Conservation (phyloP, 2,113 vertebrate species). For the Carassius gibelio region DNA sequence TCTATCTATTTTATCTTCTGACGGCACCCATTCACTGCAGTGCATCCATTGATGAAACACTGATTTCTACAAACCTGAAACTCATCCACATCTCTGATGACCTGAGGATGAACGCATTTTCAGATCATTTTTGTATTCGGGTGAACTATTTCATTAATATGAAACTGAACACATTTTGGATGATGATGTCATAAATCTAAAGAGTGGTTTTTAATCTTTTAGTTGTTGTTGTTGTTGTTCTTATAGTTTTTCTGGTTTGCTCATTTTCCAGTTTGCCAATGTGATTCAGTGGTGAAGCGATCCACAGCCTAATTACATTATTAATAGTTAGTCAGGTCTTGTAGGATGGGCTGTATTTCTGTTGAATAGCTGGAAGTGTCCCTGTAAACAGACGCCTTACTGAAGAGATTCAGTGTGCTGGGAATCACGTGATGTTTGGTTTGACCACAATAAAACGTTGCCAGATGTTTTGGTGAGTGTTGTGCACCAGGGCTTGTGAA, state of each 20-base stretch:
- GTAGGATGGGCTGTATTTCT: slow-evolving; percentile 2
- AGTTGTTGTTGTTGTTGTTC: too few species aligned
- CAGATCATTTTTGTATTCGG: too few species aligned
- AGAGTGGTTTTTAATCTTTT: too few species aligned
- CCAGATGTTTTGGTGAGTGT: neutral
- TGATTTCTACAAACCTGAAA: too few species aligned
- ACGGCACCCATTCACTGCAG: too few species aligned
- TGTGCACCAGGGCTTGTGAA: neutral
- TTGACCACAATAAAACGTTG: neutral
- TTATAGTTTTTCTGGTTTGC: too few species aligned
- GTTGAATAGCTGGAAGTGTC: slow-evolving; percentile 50
- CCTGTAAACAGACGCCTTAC: slow-evolving; percentile 31
- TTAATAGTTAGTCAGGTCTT: slow-evolving; percentile 3
- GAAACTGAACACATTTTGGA: too few species aligned
- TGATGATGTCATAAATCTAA: too few species aligned
- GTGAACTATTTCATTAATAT: too few species aligned
- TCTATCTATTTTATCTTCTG: neutral
- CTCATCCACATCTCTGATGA: too few species aligned
- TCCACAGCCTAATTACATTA: slow-evolving; percentile 15
- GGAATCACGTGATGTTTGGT: slow-evolving; percentile 30
- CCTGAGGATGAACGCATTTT: too few species aligned
- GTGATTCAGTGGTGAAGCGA: neutral
- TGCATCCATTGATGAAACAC: too few species aligned
- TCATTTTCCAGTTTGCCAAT: neutral
- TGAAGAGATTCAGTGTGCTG: neutral